These are phyloP conservation scores for Spodoptera litura DNA, from an alignment of 1,140 invertebrate species.

Conservation along the genomic window DNA sequence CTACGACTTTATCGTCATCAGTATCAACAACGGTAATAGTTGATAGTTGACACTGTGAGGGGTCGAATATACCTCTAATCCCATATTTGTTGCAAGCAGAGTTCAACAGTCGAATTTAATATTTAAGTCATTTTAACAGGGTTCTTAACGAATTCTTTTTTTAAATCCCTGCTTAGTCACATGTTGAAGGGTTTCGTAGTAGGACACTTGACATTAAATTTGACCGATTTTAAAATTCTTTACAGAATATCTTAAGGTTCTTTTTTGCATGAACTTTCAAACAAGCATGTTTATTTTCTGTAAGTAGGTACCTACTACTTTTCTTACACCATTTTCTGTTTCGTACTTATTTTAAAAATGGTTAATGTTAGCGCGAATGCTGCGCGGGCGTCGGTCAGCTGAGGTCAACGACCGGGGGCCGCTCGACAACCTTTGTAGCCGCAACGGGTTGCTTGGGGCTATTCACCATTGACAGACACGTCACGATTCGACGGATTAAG, in stretches of 20 bases:
- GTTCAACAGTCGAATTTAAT: too few species aligned
- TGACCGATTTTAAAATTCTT: background rate
- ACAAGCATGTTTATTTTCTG: background rate
- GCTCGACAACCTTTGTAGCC: slow-evolving; percentile 73
- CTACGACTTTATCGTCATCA: too few species aligned
- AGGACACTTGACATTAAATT: background rate
- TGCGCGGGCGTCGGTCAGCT: slow-evolving; percentile 78
- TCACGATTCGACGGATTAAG: slow-evolving; percentile 46
- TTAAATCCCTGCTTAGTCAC: too few species aligned
- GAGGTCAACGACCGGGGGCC: slow-evolving; percentile 69
- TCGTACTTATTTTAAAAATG: slow-evolving; percentile 46
- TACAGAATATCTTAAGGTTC: too few species aligned
- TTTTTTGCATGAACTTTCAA: too few species aligned
- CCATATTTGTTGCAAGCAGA: too few species aligned
- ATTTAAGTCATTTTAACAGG: too few species aligned
- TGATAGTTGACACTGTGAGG: too few species aligned
- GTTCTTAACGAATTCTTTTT: too few species aligned
- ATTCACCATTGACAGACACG: slow-evolving; percentile 60
- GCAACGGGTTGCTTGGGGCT: slow-evolving; percentile 60
- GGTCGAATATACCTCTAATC: too few species aligned
- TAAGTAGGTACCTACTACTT: background rate
- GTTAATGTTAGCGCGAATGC: slow-evolving; percentile 66
- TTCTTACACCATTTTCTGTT: slow-evolving; percentile 22
- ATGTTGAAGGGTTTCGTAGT: too few species aligned
- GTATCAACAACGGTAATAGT: too few species aligned